Base-by-base conservation (phyloP, 1,140 invertebrate species). In the Oryzaephilus surinamensis region DNA sequence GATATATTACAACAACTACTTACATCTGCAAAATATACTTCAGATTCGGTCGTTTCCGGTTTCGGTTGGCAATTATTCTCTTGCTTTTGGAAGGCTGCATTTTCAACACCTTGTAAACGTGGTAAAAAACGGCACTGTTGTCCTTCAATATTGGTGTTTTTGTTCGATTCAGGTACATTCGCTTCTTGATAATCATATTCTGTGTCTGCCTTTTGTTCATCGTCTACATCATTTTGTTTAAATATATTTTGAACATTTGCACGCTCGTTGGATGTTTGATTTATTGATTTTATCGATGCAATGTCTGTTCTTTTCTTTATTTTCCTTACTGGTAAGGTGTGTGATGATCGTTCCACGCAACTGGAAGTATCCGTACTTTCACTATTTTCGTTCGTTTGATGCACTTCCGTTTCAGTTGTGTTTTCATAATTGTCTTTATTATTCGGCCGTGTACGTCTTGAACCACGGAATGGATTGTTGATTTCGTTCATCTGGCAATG, bases 1-100 rank as follows among this genome's bases (percentile, higher is more conserved):
- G 77, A 81, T 39, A 80, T 75, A 54, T 80, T 80, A 47, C 82
- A 85, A 52, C 83, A 86, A 32, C 82, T 87, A n/a, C 81, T 85
- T 1, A 86, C 83, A 52, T 88, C 83, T 1, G 83, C 84, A 56
- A 87, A 87, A 54, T 89, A 87, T 1, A 89, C 69, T 61, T 89
- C 84, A 2, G 81, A 85, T 43, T 77, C 76, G 0, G 74, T 67
- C n/a, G 72, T 67, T 46, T 72, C 72, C 39, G 58, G 63, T 65
- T 71, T 66, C 8, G n/a, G n/a, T 26, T 67, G 65, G 0, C 69
- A 64, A 26, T 65, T 66, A 32, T 44, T 61, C 50, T 74, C 72
- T 41, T 73, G 71, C 35, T 70, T 72, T 48, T 73, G 71, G 47
- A 81, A 79, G 2, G 70, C 76, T 2, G 74, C 64, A 47, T 81